Base-by-base conservation (phyloP, 2,888 invertebrate genomes). In the Syrphus vitripennis region DNA sequence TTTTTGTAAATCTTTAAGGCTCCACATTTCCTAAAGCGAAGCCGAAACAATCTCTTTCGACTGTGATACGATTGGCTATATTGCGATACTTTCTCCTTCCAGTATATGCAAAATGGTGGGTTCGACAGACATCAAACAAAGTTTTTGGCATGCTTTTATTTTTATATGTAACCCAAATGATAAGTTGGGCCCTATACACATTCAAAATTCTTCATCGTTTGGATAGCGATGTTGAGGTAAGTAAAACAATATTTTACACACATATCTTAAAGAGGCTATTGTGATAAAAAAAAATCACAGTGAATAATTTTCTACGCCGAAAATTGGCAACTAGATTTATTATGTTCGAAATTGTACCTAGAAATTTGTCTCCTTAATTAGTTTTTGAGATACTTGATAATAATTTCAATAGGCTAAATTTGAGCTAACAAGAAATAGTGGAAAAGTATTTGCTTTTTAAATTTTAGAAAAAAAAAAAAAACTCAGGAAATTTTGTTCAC, bases 1-100 rank as follows among this genome's bases (percentile, higher is more conserved):
- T 48, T n/a, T 26, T 26, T 31, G 21, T 26, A 10, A 24, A 3
- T 55, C 29, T 31, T 21, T 31, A 10, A 97, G 98, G 98, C 59
- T 98, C 98, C 48, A 97, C 98, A 81, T 98, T 98, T 93, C 97
- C 98, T 14, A 98, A 98, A 94, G 96, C 97, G 16, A 98, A 98
- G 92, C 98, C 98, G 2, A 97, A 98, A 90, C 96, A 98, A 93
- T 96, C 98, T 87, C 95, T 98, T 92, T 94, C 96, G 55, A 96
- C 97, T 50, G 97, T 98, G 83, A 95, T 97, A 83, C 95, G 96
- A 92, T 95, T 96, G 90, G 98, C 98, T 6, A 93, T 97, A 69
- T 93, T 96, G 83, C 94, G 98, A 70, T 95, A 97, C 61, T 90
- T 98, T 72, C 95, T 98, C 90, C 93, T 98, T 76, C 99, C 99